Evolutionary conservation across 2,888 invertebrate species (phyloP), one percentile per base, ranked within the genome.

Genomic region (Zygothrica quintamaculata): DNA sequence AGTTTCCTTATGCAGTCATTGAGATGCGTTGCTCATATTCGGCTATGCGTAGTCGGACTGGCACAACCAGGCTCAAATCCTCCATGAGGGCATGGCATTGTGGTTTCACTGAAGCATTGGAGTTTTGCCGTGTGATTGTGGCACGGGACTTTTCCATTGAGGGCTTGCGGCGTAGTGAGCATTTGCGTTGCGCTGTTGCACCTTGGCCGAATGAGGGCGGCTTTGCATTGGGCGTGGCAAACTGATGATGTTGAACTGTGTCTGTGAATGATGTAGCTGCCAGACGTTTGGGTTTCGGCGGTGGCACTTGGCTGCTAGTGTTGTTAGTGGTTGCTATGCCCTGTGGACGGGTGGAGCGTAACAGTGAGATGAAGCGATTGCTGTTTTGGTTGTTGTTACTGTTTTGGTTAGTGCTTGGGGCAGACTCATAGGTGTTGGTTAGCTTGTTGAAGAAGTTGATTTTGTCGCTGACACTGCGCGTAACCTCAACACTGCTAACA

Each of bases 81-180:
- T 89, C 89, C 89, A 89, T 89, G 58, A 88, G 78, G 40, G 78
- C 53, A 25, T 90, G 89, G 48, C 88, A 86, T 58, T 86, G 87
- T 3, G 88, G 87, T 44, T 79, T 77, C 16, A 88, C 36, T 1
- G 77, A 31, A 26, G 37, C 65, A 59, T 69, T 80, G 5, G 87
- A 84, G 22, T 77, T 86, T 15, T 87, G 79, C 3, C 84, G 74
- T 1, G 74, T 44, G 57, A 84, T 88, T 13, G 77, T 86, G 48
- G 85, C 72, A n/a, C 84, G 74, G 6, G 80, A 77, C 62, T 87
- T 89, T 18, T 90, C 90, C 61, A 79, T 69, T 1, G 89, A 89
- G 5, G 84, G 74, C 29, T 84, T 88, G 46, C 89, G 84, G 25
- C 87, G 88, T 13, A 89, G 16, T 9, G 84, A 79, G 48, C 51